phyloP scores from a whole-genome alignment of 2,797 vertebrate species.

The Sebastes reedi region DNA sequence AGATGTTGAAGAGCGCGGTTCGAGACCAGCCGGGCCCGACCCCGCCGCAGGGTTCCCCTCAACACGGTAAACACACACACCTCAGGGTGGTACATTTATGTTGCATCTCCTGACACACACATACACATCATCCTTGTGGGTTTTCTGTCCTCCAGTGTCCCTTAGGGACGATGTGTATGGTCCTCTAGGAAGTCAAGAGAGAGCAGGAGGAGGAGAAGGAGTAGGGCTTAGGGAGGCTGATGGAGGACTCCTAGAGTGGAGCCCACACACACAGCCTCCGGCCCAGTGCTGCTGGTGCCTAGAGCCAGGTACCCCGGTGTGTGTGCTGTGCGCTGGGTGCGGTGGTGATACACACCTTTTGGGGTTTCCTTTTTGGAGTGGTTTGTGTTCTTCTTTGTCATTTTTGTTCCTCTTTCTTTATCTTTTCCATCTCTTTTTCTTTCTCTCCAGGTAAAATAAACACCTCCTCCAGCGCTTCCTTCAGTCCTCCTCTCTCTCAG shows the following conservation, averaged over 20 bases:
- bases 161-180: conserved; percentile 78
- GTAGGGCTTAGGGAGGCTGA: conserved; percentile 84
- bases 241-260: conserved; percentile 76
- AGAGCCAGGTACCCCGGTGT: conserved; percentile 83
- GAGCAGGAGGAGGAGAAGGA: conserved; percentile 56
- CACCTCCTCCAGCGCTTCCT: conserved; percentile 81
- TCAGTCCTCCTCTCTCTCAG: conserved; percentile 80
- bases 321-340: conserved; percentile 76
- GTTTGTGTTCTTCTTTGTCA: conserved; percentile 6
- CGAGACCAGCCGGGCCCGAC: conserved; percentile 84
- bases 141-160: conserved; percentile 82
- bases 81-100: background rate
- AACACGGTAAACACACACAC: conserved; percentile 76
- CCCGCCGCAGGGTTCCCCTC: conserved; percentile 83
- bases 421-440: background rate
- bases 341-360: conserved; percentile 77
- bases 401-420: background rate
- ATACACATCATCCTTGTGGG: conserved; percentile 56
- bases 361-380: conserved; percentile 23
- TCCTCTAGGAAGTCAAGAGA: conserved; percentile 77
- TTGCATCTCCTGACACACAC: background rate
- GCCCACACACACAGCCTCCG: conserved; percentile 69
- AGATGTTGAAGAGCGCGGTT: conserved; percentile 91
- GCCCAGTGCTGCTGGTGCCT: conserved; percentile 85
- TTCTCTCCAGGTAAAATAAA: conserved; percentile 80